phyloP scores from a whole-genome alignment of 2,113 vertebrate species.

The Paraplagusia blochii region DNA sequence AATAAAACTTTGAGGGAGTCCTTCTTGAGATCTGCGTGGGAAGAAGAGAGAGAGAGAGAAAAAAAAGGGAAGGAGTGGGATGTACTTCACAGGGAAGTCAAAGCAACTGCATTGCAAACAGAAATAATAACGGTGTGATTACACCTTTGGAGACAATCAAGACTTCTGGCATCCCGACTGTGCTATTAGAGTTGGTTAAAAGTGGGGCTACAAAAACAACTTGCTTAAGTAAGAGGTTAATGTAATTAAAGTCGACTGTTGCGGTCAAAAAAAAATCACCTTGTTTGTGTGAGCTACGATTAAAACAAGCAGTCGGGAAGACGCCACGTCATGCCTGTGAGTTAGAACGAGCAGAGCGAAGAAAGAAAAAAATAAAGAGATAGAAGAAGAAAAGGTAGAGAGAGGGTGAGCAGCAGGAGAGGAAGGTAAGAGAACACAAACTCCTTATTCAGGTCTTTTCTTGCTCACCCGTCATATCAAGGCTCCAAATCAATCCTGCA shows the following conservation, averaged over 20 bases:
- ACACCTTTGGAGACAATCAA: slow-evolving; percentile 27
- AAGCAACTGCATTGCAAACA: slow-evolving; percentile 24
- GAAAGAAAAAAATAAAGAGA: slow-evolving; percentile 4
- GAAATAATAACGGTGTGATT: slow-evolving; percentile 40
- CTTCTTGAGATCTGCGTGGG: too few relatives aligned
- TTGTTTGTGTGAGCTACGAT: slow-evolving; percentile 51
- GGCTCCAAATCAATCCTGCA: slow-evolving; percentile 80
- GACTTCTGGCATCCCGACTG: slow-evolving; percentile 33
- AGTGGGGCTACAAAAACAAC: slow-evolving; percentile 38
- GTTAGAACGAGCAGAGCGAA: slow-evolving; percentile 15
- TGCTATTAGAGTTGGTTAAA: slow-evolving; percentile 46
- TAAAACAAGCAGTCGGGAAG: slow-evolving; percentile 22
- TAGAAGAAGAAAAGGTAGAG: slow-evolving; percentile 2
- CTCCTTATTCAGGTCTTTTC: slow-evolving; percentile 76
- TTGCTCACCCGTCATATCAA: slow-evolving; percentile 76
- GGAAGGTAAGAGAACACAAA: slow-evolving; percentile 52
- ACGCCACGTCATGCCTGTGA: not conserved
- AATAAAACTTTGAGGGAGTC: too few relatives aligned
- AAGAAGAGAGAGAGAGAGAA: too few relatives aligned
- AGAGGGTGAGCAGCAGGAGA: slow-evolving; percentile 2
- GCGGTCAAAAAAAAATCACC: slow-evolving; percentile 59
- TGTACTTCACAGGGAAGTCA: too few relatives aligned
- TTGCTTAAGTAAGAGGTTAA: slow-evolving; percentile 51
- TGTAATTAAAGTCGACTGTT: slow-evolving; percentile 59
- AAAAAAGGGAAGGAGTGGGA: not conserved